phyloP scores from a whole-genome alignment of 2,888 invertebrate genomes.

The Gerris lacustris region DNA sequence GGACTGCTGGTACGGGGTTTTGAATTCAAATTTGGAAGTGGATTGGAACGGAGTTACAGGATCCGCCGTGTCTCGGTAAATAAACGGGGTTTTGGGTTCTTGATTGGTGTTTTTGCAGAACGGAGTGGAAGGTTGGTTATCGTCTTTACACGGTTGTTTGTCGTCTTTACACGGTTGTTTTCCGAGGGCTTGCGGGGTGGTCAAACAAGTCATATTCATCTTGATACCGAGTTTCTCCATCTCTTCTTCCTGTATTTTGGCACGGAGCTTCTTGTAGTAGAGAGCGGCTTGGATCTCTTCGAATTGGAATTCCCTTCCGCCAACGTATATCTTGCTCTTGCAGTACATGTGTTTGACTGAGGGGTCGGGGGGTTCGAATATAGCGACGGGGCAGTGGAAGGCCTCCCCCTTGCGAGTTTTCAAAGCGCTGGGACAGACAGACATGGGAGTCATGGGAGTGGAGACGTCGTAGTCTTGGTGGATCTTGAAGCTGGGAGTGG shows the following conservation, averaged over 20 bases:
- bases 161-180: background rate
- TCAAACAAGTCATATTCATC: background rate
- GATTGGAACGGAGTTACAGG: background rate
- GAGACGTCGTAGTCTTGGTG: constrained; percentile 19
- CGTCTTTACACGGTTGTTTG: background rate
- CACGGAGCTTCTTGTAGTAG: constrained; percentile 17
- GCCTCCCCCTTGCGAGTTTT: constrained; percentile 41
- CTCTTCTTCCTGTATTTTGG: background rate
- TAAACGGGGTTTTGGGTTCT: background rate
- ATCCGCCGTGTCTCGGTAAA: background rate
- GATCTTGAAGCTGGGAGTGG: constrained; percentile 3
- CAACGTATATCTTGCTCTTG: constrained; percentile 49
- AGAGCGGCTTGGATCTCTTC: constrained; percentile 38
- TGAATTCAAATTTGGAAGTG: background rate
- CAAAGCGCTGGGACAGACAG: constrained; percentile 29
- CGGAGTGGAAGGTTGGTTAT: background rate
- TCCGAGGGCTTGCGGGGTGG: background rate
- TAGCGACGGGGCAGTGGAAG: constrained; percentile 45
- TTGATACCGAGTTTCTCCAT: background rate
- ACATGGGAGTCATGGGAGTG: constrained; percentile 32
- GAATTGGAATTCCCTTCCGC: constrained; percentile 40
- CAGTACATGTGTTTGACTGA: constrained; percentile 54
- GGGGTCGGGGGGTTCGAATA: constrained; percentile 50
- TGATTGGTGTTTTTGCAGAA: background rate
- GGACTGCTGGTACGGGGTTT: too few species aligned